Base-by-base conservation (phyloP, 1,140 invertebrate species). In the Bombyx mori region DNA sequence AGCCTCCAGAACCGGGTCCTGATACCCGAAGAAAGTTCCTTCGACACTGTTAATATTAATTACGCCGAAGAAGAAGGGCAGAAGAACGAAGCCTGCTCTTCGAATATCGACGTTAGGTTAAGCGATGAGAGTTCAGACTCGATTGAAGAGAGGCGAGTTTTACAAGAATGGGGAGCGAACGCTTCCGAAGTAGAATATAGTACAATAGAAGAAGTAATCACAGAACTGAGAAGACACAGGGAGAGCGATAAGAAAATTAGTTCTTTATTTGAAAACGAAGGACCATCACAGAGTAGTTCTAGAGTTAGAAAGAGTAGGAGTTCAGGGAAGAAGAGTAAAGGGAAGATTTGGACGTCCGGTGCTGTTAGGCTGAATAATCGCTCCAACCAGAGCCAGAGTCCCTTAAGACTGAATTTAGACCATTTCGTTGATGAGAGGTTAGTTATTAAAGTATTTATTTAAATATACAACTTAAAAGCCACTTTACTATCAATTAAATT, bases 341-440 rank as follows among this genome's bases (percentile, higher is more conserved):
- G 78, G 63, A 35, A 35, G 26, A 35, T 35, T 5, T 88, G 87
- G 87, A 82, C 87, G 43, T 82, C 82, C 0, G 75, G 79, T 6
- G 73, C 77, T 42, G 82, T 87, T 8, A 75, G 87, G 66, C 63
- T 88, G 50, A 82, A 87, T 45, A 83, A 75, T 57, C 55, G 80
- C 42, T 70, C 77, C 22, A 66, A 67, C 6, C 78, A 81, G 53
- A 74, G 61, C 46, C 76, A 75, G 50, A 79, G 62, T 45, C 78
- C 86, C 4, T 66, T 89, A 47, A 80, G 73, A 60, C 70, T 89
- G 57, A 85, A 89, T 69, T 73, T 88, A 66, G 87, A 88, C 51
- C 85, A 87, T 65, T 79, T 85, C 61, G 82, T 88, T 54, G 87
- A 88, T 56, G 82, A 88, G 56, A 82, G 83, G 86, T 87, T 47